Evolutionary conservation across 2,113 vertebrate genomes (phyloP).

Genomic region (Scomber japonicus): DNA sequence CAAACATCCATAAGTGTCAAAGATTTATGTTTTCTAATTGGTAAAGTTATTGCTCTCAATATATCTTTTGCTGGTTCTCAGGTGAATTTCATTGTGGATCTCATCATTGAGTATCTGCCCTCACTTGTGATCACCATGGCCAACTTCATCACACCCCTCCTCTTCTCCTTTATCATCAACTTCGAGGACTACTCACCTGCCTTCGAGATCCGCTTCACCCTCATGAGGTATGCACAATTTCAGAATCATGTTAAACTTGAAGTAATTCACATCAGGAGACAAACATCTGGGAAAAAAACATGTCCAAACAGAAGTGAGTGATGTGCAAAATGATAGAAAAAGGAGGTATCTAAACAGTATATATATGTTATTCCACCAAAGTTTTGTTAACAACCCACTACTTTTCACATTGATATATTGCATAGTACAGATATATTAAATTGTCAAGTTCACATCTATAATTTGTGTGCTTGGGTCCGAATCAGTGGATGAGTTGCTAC

Average conservation of each 20-base stretch:
- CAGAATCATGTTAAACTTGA: not conserved
- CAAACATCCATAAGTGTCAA: not conserved
- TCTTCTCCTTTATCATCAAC: constrained; percentile 90
- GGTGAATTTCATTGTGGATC: constrained; percentile 81
- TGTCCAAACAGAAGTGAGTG: not conserved
- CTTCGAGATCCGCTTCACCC: constrained; percentile 94
- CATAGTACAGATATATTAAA: not conserved
- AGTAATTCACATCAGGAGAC: not conserved
- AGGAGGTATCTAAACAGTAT: too few relatives aligned
- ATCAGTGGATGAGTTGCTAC: too few relatives aligned
- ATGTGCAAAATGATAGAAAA: not conserved
- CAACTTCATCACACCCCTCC: constrained; percentile 91
- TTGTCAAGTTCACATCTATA: not conserved
- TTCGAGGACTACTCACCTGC: constrained; percentile 95
- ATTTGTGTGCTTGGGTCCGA: too few relatives aligned
- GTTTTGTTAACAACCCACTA: too few relatives aligned
- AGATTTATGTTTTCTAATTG: too few relatives aligned
- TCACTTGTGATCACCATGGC: constrained; percentile 95
- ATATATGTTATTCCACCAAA: not conserved
- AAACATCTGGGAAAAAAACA: not conserved
- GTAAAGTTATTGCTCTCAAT: not conserved
- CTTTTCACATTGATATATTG: not conserved
- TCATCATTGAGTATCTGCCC: constrained; percentile 92
- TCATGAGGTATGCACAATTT: constrained; percentile 85
- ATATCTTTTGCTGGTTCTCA: constrained; percentile 31